Base-by-base conservation (phyloP, 1,140 invertebrate species). In the Drosophila lacteicornis region DNA sequence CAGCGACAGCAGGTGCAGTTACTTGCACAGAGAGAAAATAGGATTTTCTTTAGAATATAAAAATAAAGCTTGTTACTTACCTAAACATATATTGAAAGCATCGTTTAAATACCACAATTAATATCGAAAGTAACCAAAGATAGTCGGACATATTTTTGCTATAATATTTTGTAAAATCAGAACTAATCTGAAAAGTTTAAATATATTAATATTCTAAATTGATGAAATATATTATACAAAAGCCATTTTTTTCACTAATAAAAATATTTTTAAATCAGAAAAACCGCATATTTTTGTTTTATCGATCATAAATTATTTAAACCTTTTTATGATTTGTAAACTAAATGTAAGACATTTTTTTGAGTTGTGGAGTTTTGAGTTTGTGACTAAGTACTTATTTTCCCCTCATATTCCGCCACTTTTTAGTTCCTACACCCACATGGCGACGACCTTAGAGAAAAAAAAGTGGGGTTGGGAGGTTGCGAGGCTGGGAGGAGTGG, bases 1-100 rank as follows among this genome's bases (percentile, higher is more conserved):
- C 49, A n/a, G 45, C 60, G 49, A 65, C 80, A 68, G 69, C 81
- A 88, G 85, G 75, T 88, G 85, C 86, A 85, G 66, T 60, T 49
- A 57, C 13, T 17, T 40, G 53, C 33, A 53, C 51, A 36, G 30
- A 19, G 3, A 38, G 38, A 33, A 30, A 50, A 9, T 33, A 19
- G 19, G 19, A 19, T 19, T 19, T 19, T 19, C 12, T 6, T 47
- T 3, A 13, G 19, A 25, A 47, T 15, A 27, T n/a, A 25, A 15
- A 25, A 3, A 12, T 25, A 2, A 36, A 36, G 36, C 36, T 11
- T 36, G 33, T 36, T 12, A 2, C 11, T 4, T 12, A 11, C 9
- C 4, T 36, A 3, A 36, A 38, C 13, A 38, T 4, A 38, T 38
- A 38, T 38, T 4, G 3, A 38, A 38, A 38, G 12, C 4, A 13